Conservation (phyloP, 2,113 vertebrate genomes). For the Seriola quinqueradiata region DNA sequence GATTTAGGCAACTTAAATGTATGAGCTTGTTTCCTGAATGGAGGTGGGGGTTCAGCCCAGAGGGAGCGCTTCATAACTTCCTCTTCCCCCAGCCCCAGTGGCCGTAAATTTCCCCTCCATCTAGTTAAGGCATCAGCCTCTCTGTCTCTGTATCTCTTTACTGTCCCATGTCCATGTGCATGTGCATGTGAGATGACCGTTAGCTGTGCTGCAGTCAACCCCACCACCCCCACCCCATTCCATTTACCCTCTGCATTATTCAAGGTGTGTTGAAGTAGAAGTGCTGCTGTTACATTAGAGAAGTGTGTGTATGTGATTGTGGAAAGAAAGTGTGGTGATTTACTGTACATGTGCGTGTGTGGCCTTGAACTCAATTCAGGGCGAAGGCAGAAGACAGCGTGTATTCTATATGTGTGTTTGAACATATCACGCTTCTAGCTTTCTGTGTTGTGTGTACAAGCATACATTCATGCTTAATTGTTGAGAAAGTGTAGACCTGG, state of each 20-base stretch:
- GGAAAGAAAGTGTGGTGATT: neutral
- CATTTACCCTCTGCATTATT: conserved; percentile 51
- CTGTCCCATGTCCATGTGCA: conserved; percentile 48
- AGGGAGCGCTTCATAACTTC: neutral
- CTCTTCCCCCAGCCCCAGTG: neutral
- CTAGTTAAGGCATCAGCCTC: conserved; percentile 2
- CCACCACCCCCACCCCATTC: conserved; percentile 13
- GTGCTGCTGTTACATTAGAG: neutral
- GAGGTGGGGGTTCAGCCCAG: conserved; percentile 18
- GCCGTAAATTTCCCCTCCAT: conserved; percentile 3
- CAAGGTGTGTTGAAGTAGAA: conserved; percentile 31
- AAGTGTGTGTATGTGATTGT: neutral
- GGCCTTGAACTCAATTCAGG: too few relatives aligned
- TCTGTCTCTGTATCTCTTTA: conserved; percentile 22
- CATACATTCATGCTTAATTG: conserved; percentile 5
- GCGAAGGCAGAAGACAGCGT: neutral
- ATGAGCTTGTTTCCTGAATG: conserved; percentile 4
- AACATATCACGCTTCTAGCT: conserved; percentile 9
- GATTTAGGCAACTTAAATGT: neutral
- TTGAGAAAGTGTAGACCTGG: conserved; percentile 4
- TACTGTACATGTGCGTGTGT: neutral
- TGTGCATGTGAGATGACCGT: conserved; percentile 61
- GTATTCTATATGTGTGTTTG: conserved; percentile 6
- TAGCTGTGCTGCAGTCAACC: conserved; percentile 24
- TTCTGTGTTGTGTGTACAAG: conserved; percentile 12